Evolutionary conservation across 2,797 vertebrate genomes (phyloP), one percentile per base, ranked within the genome.

Genomic region (Odontamblyopus rebecca): DNA sequence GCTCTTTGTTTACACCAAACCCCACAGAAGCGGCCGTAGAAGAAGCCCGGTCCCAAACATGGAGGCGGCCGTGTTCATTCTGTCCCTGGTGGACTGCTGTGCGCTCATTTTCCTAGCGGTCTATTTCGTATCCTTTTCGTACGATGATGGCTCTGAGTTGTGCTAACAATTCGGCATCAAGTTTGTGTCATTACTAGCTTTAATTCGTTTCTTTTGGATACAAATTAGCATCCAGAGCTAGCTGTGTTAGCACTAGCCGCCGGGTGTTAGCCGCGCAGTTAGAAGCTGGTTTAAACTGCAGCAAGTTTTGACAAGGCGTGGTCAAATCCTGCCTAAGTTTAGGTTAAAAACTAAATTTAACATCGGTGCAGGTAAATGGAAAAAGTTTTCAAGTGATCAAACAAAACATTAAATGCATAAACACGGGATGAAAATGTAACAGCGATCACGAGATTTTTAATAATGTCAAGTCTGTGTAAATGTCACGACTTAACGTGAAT

Each of bases 101-200:
- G 93, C 94, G 16, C 92, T 98, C 65, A 98, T 98, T 86, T 99
- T 99, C 75, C 94, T 99, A 15, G 95, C 97, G 0, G 97, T 98
- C 0, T 99, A 98, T 81, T 98, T 99, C 59, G 97, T 98, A 98
- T 99, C 97, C 97, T 97, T 90, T 88, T 11, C 0, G 0, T 6
- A 0, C 0, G 1, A 7, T 5, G 0, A 26, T 2, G 63, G 13
- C 1, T 65, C 0, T 61, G 2, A 0, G 6, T 9, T 26, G 12
- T 32, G n/a, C 13, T 12, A 0, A 4, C 4, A 5, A 1, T 16
- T 2, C n/a, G 13, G 1, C 16, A 0, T 12, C 5, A 30, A 1
- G 12, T 6, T 6, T 0, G 6, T 23, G 6, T 48, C 7, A 11
- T 0, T 2, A 2, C 27, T 4, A 38, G 53, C 13, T 32, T 12